Evolutionary conservation across 2,888 invertebrate species (phyloP), one percentile per base, ranked within the genome.

Genomic region (Fragum whitleyi): DNA sequence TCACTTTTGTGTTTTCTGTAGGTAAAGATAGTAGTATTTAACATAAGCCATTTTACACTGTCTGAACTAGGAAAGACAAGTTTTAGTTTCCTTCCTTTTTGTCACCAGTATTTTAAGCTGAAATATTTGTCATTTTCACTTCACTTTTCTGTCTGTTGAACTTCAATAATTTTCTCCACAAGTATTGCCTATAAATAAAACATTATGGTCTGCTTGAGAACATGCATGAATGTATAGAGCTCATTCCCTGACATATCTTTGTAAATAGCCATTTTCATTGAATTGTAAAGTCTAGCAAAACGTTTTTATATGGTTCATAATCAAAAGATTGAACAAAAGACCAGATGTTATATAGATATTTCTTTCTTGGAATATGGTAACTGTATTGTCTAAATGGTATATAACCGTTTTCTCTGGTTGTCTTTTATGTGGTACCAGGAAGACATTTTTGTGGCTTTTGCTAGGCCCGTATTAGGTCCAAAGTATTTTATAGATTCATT

Each of bases 151-250:
- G n/a, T 47, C n/a, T 47, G 47, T 47, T 47, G 47, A 47, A 47
- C 47, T 47, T 47, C 47, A 47, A 9, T 9, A 3, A 47, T 14
- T 47, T 47, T 47, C 47, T 47, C 47, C 47, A 47, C 47, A 47
- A 47, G 47, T 47, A 47, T 47, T 47, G 47, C 47, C 14, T 47
- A 47, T 47, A 47, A 47, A 36, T 9, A 47, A 47, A 47, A 47
- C 47, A 47, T 47, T 47, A 47, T 47, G 47, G 47, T 47, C 47
- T 47, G 47, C 47, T n/a, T 47, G 47, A 47, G 47, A 47, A 47
- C n/a, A n/a, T 47, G 47, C 47, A 47, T 47, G 47, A 5, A 47
- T 47, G 47, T 47, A 19, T 9, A n/a, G 47, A n/a, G 14, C 47
- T 47, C 47, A 47, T 47, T 47, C 47, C 47, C 47, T 47, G 47